Conservation (phyloP, 2,113 vertebrate species). For the Thomomys bottae region DNA sequence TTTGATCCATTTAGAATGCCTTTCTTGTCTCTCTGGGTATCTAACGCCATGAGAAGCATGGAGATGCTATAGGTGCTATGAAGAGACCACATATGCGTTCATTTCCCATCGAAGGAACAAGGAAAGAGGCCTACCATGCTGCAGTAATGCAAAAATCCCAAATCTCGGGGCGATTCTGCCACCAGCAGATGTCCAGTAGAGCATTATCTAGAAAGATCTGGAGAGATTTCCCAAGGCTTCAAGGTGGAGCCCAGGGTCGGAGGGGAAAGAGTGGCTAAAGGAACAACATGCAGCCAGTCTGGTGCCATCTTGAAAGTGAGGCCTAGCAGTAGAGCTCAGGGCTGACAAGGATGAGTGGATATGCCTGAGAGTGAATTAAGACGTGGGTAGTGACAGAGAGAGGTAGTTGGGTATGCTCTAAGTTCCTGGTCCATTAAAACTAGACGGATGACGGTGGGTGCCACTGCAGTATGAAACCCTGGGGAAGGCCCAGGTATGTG, state of each 20-base stretch:
- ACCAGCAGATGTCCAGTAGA: not conserved
- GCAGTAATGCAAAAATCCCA: not conserved
- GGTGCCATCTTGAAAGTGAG: not conserved
- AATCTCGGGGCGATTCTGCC: not conserved
- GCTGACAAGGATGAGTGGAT: not conserved
- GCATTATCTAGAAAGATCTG: not conserved
- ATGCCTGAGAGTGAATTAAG: not conserved
- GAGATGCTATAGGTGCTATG: not conserved
- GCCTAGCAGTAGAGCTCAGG: not conserved
- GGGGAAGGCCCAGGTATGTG: not conserved
- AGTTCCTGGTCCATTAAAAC: not conserved
- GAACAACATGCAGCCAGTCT: not conserved
- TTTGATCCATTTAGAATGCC: not conserved
- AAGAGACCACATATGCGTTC: not conserved
- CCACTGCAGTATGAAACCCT: not conserved
- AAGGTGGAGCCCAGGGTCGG: not conserved
- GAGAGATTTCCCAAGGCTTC: not conserved
- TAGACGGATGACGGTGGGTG: not conserved
- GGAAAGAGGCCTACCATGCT: not conserved
- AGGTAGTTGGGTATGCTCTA: not conserved
- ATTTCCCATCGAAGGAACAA: conserved; percentile 10
- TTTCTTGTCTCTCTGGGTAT: conserved; percentile 23
- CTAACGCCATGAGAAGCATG: not conserved
- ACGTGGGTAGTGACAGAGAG: not conserved
- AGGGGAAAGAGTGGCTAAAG: too few species aligned